These are phyloP conservation scores for Neomonachus schauinslandi DNA, from an alignment of 2,113 vertebrate species.

Conservation along the genomic window DNA sequence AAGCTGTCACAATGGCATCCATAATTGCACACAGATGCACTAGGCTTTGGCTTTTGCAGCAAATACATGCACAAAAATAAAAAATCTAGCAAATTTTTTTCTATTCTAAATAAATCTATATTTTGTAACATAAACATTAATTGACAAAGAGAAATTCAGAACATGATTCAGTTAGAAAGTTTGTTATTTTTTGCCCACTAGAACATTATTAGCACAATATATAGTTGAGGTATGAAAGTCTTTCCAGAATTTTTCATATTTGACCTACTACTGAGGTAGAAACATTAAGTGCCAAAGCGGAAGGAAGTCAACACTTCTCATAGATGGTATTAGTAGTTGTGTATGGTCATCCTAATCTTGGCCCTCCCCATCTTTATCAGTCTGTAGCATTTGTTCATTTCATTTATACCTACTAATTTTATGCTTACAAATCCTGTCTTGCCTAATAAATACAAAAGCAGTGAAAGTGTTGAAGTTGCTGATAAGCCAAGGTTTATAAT, in stretches of 20 bases:
- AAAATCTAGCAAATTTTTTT: background rate
- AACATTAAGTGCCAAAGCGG: background rate
- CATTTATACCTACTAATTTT: background rate
- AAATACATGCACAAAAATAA: background rate
- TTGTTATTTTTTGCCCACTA: background rate
- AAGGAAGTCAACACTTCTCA: background rate
- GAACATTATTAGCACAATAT: background rate
- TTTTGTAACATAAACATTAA: background rate
- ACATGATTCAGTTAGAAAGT: background rate
- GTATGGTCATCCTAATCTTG: background rate
- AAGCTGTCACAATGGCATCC: background rate
- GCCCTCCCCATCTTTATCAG: background rate
- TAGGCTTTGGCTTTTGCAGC: background rate
- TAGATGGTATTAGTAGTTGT: background rate
- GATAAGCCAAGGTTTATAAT: background rate
- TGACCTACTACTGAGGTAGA: background rate
- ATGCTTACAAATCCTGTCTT: background rate
- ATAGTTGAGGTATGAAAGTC: background rate
- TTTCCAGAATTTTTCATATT: background rate
- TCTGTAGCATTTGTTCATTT: background rate
- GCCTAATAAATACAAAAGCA: background rate
- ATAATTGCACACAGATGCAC: background rate
- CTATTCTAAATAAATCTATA: background rate
- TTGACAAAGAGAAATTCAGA: background rate
- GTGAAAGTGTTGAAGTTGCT: background rate